phyloP scores from a whole-genome alignment of 2,113 vertebrate genomes.

The Camelus bactrianus region DNA sequence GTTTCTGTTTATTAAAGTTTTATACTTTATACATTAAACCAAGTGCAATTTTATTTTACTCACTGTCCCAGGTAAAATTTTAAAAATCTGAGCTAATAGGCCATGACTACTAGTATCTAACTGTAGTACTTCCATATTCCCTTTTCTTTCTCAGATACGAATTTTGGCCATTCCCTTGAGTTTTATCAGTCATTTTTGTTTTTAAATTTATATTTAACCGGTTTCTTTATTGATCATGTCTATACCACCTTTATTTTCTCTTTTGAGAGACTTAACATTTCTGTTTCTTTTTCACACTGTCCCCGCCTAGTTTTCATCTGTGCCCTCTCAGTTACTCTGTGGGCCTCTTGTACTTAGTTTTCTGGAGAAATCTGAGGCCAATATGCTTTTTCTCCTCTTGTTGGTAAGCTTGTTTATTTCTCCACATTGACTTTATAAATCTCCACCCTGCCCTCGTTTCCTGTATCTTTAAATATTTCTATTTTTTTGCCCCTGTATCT shows the following conservation, averaged over 20 bases:
- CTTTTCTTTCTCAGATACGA: not conserved
- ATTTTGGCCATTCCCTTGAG: not conserved
- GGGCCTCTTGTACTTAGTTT: not conserved
- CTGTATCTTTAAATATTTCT: not conserved
- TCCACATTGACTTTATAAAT: not conserved
- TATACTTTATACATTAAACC: not conserved
- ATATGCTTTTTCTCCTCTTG: not conserved
- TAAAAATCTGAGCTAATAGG: not conserved
- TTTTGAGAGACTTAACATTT: not conserved
- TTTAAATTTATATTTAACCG: not conserved
- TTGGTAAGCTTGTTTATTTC: not conserved
- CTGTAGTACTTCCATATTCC: not conserved
- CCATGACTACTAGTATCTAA: not conserved
- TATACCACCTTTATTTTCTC: not conserved
- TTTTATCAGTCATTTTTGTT: conserved; percentile 2
- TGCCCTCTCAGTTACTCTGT: not conserved
- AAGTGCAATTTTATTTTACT: not conserved
- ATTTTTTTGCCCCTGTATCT: not conserved
- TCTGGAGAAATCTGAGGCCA: not conserved
- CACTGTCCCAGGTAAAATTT: not conserved
- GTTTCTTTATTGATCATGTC: not conserved
- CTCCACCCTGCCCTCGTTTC: not conserved
- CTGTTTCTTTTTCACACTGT: not conserved
- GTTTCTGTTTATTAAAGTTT: not conserved
- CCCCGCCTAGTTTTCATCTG: not conserved